phyloP scores from a whole-genome alignment of 1,140 invertebrate genomes.

The Ridgeia piscesae region DNA sequence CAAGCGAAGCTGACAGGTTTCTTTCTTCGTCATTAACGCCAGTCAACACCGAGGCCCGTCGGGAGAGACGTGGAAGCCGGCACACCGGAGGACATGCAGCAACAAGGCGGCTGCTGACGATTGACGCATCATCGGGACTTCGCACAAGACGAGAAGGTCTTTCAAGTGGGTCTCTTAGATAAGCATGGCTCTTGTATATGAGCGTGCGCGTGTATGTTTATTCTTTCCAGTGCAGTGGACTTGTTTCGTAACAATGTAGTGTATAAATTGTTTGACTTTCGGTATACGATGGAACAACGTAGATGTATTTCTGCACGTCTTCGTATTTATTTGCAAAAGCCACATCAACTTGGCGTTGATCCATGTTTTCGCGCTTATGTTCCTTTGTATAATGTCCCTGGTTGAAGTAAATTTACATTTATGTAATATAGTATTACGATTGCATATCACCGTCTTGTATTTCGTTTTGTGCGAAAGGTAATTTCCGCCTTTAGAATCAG shows the following conservation, averaged over 20 bases:
- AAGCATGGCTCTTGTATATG: not conserved
- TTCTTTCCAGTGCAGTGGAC: not conserved
- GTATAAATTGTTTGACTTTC: not conserved
- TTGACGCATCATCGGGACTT: not conserved
- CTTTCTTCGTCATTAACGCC: not conserved
- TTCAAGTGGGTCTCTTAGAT: not conserved
- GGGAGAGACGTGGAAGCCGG: not conserved
- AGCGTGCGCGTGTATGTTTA: not conserved
- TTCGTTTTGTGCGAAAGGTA: not conserved
- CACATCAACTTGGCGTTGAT: not conserved
- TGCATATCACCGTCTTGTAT: not conserved
- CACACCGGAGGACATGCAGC: not conserved
- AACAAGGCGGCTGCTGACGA: not conserved
- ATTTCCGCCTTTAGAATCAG: not conserved
- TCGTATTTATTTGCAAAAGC: not conserved
- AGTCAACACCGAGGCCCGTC: not conserved
- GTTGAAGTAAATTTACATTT: not conserved
- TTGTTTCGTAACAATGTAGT: not conserved
- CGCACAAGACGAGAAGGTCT: not conserved
- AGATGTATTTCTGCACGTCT: not conserved
- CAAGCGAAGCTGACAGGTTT: not conserved
- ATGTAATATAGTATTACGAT: too few species aligned
- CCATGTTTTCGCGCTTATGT: not conserved
- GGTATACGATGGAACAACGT: not conserved
- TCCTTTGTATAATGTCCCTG: not conserved